Conservation (phyloP, 1,140 invertebrate genomes). For the Drosophila tropicalis region DNA sequence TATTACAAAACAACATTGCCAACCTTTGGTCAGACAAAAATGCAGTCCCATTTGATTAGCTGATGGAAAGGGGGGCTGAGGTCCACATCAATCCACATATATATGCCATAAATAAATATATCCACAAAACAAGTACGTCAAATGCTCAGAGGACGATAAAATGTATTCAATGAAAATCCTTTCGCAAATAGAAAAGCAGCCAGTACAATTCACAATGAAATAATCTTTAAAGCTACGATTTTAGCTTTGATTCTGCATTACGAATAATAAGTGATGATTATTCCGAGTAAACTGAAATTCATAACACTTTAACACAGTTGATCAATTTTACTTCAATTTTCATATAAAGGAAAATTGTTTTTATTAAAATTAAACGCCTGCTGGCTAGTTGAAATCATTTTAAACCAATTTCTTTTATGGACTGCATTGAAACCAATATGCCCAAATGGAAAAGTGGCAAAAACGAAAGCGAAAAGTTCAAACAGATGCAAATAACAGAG, state of each 20-base stretch:
- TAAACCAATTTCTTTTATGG: not conserved
- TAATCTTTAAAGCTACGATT: not conserved
- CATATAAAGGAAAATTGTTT: too few relatives aligned
- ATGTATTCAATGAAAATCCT: not conserved
- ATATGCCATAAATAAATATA: not conserved
- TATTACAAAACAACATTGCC: constrained; percentile 41
- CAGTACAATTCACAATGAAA: not conserved
- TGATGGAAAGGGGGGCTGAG: too few relatives aligned
- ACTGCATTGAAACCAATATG: not conserved
- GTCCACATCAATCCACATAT: not conserved
- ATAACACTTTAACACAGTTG: too few relatives aligned
- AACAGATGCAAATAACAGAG: constrained; percentile 4
- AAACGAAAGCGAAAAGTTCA: not conserved
- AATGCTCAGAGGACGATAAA: not conserved
- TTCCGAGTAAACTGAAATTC: too few relatives aligned
- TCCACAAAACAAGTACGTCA: constrained; percentile 16
- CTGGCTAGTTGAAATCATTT: too few relatives aligned
- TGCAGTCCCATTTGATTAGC: constrained; percentile 24
- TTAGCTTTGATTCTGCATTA: too few relatives aligned
- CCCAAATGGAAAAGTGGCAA: not conserved
- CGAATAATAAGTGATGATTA: too few relatives aligned
- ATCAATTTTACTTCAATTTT: too few relatives aligned
- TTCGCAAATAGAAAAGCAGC: not conserved
- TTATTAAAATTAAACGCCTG: too few relatives aligned
- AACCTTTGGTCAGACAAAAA: constrained; percentile 34